Conservation (phyloP, 2,113 vertebrate genomes). For the Myiozetetes cayanensis region DNA sequence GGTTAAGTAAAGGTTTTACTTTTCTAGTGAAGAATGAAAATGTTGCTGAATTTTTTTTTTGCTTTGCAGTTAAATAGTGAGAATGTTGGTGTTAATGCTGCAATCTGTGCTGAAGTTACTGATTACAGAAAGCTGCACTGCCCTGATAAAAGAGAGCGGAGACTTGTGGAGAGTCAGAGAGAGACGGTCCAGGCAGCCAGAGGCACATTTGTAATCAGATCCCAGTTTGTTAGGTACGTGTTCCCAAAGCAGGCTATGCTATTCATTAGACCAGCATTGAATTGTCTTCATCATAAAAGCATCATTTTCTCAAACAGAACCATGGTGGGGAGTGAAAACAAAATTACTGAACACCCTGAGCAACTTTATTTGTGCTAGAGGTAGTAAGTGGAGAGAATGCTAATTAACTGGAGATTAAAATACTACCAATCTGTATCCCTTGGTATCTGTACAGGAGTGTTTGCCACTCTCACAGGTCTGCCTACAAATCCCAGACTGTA, state of each 20-base stretch:
- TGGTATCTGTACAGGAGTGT: neutral
- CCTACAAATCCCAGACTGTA: neutral
- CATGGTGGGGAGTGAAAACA: neutral
- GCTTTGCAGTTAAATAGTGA: neutral
- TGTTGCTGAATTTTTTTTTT: neutral
- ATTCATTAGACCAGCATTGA: neutral
- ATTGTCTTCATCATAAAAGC: neutral
- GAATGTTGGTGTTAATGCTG: neutral
- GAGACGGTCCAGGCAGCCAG: neutral
- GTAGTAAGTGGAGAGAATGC: neutral
- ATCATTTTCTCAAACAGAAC: neutral
- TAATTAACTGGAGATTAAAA: neutral
- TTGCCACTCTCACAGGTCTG: neutral
- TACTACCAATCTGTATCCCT: neutral
- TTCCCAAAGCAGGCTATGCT: neutral
- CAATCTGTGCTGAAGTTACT: neutral
- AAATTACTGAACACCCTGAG: neutral
- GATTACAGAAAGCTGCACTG: neutral
- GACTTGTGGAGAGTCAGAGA: neutral
- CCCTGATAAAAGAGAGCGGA: neutral
- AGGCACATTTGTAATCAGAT: neutral
- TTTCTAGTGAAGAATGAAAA: neutral
- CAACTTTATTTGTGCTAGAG: neutral
- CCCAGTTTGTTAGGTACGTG: neutral
- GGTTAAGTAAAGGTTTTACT: neutral